These are phyloP conservation scores for Oreortyx pictus DNA, from an alignment of 2,797 vertebrate genomes.

Conservation along the genomic window DNA sequence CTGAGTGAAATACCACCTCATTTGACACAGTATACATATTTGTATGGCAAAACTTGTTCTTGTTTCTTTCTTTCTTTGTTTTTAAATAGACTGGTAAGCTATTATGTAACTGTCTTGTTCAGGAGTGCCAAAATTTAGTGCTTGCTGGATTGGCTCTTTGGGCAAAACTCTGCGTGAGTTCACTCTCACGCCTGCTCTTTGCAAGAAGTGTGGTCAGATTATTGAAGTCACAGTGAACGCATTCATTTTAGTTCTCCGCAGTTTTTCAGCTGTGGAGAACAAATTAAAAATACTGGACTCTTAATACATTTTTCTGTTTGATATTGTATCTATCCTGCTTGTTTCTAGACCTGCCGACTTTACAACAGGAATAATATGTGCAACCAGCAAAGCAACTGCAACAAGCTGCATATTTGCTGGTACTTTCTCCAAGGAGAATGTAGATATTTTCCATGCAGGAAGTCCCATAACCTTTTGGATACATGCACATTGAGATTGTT, in stretches of 20 bases:
- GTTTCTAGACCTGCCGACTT: constrained; percentile 82
- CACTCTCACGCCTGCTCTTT: not conserved
- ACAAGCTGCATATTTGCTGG: constrained; percentile 88
- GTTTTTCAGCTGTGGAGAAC: not conserved
- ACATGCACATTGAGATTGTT: constrained; percentile 58
- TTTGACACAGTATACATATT: not conserved
- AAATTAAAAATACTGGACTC: not conserved
- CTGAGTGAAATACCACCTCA: not conserved
- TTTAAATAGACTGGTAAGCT: not conserved
- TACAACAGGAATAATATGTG: constrained; percentile 85
- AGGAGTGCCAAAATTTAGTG: not conserved
- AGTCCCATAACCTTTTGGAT: constrained; percentile 80
- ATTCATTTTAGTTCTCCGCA: not conserved
- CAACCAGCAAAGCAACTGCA: constrained; percentile 78
- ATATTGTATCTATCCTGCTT: not conserved
- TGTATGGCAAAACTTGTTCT: not conserved
- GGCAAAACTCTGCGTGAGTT: not conserved
- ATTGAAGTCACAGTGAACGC: not conserved
- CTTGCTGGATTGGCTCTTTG: not conserved
- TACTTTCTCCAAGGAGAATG: constrained; percentile 85
- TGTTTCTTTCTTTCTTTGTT: not conserved
- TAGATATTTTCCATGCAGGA: constrained; percentile 80
- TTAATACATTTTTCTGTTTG: not conserved
- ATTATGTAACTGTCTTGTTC: not conserved
- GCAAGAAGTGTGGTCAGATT: not conserved